Base-by-base conservation (phyloP, 37 sponge, comb jelly and placozoan genomes). In the Halisarca cf. caerulea region DNA sequence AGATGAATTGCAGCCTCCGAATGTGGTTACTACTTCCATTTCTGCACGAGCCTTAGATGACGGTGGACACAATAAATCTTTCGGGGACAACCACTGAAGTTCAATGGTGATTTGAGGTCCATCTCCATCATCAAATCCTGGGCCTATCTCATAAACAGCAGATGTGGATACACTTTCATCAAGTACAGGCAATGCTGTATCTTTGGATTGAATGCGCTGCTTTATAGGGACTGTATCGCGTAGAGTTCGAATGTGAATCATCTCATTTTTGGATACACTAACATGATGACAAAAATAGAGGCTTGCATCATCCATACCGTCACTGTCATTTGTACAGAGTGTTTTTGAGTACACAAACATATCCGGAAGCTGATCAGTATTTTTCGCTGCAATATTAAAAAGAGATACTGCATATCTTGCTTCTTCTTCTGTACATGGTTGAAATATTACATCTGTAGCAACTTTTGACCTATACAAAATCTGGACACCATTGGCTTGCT, bases 321-420 rank as follows among this genome's bases (percentile, higher is more conserved):
- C 69, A 1, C 33, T 34, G 17, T 68, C 34, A 34, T 34, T 34
- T 34, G 17, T 4, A 68, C 34, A 28, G 17, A 17, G 28, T 32
- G 69, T 32, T 28, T 34, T 68, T n/a, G 35, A 18, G 35, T 6
- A 24, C 9, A 87, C 53, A 83, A 85, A 90, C 17, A 90, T 4
- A 58, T 84, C 70, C 5, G 85, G 88, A 0, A 85, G 66, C 9
- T 72, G 25, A 2, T 0, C 47, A 0, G 43, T 33, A 21, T 36
- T 40, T 9, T 57, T 51, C 27, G 25, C 21, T 35, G 18, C 58
- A 41, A 86, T 42, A 54, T 66, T 23, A 41, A 85, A 86, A 7
- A 87, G 66, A 40, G 91, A 87, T 17, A 25, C n/a, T 51, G 87
- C 15, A 38, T 80, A 84, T 20, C 91, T 82, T 66, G 89, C 86